Evolutionary conservation across 2,888 invertebrate species (phyloP), one percentile per base, ranked within the genome.

Genomic region (Tenodera sinensis): DNA sequence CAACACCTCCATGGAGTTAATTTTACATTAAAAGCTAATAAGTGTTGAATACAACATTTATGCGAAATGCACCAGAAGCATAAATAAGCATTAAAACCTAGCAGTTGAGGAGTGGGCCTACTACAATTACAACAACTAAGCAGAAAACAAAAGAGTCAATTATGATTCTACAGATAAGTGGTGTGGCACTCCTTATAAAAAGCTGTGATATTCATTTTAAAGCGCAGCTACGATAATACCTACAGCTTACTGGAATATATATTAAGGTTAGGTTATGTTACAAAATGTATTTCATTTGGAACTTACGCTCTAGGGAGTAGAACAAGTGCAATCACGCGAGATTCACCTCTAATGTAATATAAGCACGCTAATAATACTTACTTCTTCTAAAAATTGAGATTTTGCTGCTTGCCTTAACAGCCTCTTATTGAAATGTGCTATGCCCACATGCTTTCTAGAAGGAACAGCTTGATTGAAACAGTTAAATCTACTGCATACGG

Each of bases 301-400:
- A 42, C 34, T 12, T 12, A 71, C 25, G 4, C 3, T 25, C 20
- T 71, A 71, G 20, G 6, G 54, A 25, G 20, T 71, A 71, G 1
- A 71, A 3, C 54, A 12, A 42, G 42, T 42, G 42, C 42, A 42
- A 42, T 12, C 9, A 12, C 9, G 6, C 42, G 42, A 42, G 9
- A 12, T 12, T 42, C 42, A 42, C 12, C 9, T 42, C 42, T 42
- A 2, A 42, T 12, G 42, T 25, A 25, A 71, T 71, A 20, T 71
- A 71, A 20, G 25, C 54, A 71, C 0, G 3, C 6, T 85, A 85
- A 85, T 0, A 4, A 25, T 86, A 83, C 93, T 93, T 92, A 95
- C 95, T 92, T 95, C 94, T 93, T 95, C 94, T 90, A 95, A 92
- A 93, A 94, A 94, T 91, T 94, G 93, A 83, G 94, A 93, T 90